Base-by-base conservation (phyloP, 2,888 invertebrate genomes). In the Argyresthia goedartella region DNA sequence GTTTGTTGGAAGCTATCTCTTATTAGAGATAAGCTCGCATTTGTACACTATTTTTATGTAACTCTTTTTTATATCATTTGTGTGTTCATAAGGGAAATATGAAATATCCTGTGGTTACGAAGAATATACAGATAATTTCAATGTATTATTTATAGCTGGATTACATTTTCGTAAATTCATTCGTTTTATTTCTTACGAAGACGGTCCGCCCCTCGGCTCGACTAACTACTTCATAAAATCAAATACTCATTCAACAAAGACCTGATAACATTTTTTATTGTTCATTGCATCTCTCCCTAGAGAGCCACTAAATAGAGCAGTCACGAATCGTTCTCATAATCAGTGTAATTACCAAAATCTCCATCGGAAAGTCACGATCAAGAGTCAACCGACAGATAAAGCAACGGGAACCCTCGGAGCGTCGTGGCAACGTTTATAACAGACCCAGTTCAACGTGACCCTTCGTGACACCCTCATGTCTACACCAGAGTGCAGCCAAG, bases 271-370 rank as follows among this genome's bases (percentile, higher is more conserved):
- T 58, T 57, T 60, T 55, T 59, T 56, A 62, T 63, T 56, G 57
- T 54, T 61, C 61, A 58, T 60, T 60, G 54, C 43, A 35, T 15
- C 36, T 46, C 45, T 60, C 62, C 62, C 64, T 10, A 52, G 63
- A 61, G 65, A 51, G 58, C 57, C 54, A 54, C 57, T 56, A 59
- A 66, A 66, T 60, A 58, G 64, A 55, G 55, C 59, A 58, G 65
- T 66, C 71, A 73, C 70, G 73, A 71, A 69, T 70, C 68, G 66
- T 69, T 71, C 73, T 74, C 69, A 80, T 81, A 85, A 85, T 82
- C 77, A 81, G 73, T 63, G 76, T 81, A 85, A 85, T 85, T 85
- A 84, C 74, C 65, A 58, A 77, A 84, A 82, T 84, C 81, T 82
- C 25, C 60, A 76, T 72, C 76, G 71, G 71, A 73, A 76, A 84